phyloP scores from a whole-genome alignment of 2,888 invertebrate genomes.

The Phanerotoma sp. region DNA sequence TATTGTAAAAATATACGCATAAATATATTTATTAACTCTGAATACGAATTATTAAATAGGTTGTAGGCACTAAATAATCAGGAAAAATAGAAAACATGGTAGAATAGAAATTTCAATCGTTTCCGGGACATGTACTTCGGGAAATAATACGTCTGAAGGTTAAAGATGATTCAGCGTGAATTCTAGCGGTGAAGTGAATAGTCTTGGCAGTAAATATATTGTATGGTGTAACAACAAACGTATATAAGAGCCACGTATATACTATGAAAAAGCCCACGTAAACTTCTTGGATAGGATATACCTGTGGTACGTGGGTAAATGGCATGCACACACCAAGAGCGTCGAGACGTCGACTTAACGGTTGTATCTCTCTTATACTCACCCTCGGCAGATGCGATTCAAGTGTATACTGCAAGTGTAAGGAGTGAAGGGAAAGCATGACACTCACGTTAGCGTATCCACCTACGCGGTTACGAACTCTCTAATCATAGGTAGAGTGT shows the following conservation, averaged over 20 bases:
- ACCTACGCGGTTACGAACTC: slow-evolving; percentile 14
- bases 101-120: not conserved
- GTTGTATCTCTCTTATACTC: slow-evolving; percentile 19
- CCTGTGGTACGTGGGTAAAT: slow-evolving; percentile 32
- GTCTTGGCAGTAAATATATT: not conserved
- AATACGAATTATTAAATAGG: no score
- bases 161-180: slow-evolving; percentile 19
- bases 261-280: slow-evolving; percentile 20
- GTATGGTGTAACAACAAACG: slow-evolving; percentile 10
- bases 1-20: no score
- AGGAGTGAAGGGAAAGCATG: slow-evolving; percentile 7
- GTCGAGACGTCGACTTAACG: slow-evolving; percentile 30
- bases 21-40: no score
- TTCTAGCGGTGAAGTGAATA: slow-evolving; percentile 2
- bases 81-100: not conserved
- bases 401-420: slow-evolving; percentile 17
- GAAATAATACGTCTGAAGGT: slow-evolving; percentile 9
- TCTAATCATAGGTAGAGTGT: slow-evolving; percentile 13
- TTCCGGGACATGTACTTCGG: not conserved
- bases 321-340: slow-evolving; percentile 31
- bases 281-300: slow-evolving; percentile 26
- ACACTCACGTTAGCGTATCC: slow-evolving; percentile 22
- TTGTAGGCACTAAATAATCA: no score
- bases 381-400: not conserved
- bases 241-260: slow-evolving; percentile 1